Conservation (phyloP, 2,888 invertebrate genomes). For the Cancer borealis region DNA sequence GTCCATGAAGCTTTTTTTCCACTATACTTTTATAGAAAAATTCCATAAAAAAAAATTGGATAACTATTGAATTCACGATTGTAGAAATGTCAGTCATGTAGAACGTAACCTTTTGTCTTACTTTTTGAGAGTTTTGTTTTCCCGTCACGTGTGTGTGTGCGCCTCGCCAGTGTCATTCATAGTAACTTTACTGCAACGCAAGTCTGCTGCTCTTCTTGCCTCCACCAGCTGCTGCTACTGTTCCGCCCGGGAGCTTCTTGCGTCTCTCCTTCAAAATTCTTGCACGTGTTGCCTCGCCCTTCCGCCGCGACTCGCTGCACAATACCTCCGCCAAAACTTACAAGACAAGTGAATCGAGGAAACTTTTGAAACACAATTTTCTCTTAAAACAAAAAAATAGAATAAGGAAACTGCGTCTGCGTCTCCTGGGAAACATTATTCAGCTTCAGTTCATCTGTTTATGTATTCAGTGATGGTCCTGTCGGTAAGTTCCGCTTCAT, state of each 20-base stretch:
- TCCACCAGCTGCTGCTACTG: slow-evolving; percentile 3
- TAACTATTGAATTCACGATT: not conserved
- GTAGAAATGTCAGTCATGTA: not conserved
- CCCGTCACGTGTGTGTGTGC: not conserved
- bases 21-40: too few relatives aligned
- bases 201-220: not conserved
- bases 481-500: not conserved
- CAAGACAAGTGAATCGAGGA: not conserved
- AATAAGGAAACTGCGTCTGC: not conserved
- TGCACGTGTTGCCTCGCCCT: not conserved
- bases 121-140: not conserved
- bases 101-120: not conserved
- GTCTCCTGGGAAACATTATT: not conserved
- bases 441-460: not conserved
- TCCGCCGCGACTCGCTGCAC: not conserved
- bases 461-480: not conserved
- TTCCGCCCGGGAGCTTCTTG: not conserved
- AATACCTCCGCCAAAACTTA: not conserved
- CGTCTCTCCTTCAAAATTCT: not conserved
- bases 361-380: not conserved
- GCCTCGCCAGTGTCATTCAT: not conserved
- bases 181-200: slow-evolving; percentile 1
- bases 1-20: too few relatives aligned
- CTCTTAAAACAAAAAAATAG: not conserved
- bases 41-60: not conserved